These are phyloP conservation scores for Tinea semifulvella DNA, from an alignment of 2,888 invertebrate species.

Conservation along the genomic window DNA sequence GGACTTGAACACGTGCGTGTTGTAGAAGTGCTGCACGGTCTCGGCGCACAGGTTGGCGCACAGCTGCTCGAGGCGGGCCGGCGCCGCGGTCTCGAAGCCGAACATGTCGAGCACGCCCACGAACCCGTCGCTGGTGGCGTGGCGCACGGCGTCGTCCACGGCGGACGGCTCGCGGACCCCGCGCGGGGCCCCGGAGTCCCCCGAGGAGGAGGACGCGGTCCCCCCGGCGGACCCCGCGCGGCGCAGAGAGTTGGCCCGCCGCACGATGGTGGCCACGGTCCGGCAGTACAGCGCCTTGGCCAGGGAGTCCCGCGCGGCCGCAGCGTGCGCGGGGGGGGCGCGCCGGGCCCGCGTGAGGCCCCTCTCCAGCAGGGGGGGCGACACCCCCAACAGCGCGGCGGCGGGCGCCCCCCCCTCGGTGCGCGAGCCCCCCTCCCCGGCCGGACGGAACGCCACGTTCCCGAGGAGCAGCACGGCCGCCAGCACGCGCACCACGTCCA, in stretches of 20 bases:
- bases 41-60: constrained; percentile 96
- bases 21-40: constrained; percentile 98
- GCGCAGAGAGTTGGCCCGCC: constrained; percentile 91
- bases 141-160: constrained; percentile 91
- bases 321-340: constrained; percentile 83
- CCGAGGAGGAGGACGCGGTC: constrained; percentile 91
- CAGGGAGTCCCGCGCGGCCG: constrained; percentile 89
- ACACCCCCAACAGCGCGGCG: constrained; percentile 78
- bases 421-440: constrained; percentile 78
- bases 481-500: constrained; percentile 91
- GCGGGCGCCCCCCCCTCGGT: constrained; percentile 87
- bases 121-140: constrained; percentile 86
- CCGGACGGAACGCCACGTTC: constrained; percentile 89
- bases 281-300: constrained; percentile 94
- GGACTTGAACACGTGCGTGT: constrained; percentile 95
- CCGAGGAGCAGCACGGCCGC: constrained; percentile 91
- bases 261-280: constrained; percentile 92
- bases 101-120: constrained; percentile 97
- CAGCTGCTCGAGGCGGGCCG: constrained; percentile 89
- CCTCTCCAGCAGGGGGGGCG: constrained; percentile 77
- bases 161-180: constrained; percentile 71
- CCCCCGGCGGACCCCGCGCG: constrained; percentile 83
- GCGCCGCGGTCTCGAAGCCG: constrained; percentile 93
- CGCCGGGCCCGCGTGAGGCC: constrained; percentile 86
- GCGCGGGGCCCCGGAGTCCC: constrained; percentile 76